Conservation (phyloP, 2,113 vertebrate species). For the Thamnophis sirtalis region DNA sequence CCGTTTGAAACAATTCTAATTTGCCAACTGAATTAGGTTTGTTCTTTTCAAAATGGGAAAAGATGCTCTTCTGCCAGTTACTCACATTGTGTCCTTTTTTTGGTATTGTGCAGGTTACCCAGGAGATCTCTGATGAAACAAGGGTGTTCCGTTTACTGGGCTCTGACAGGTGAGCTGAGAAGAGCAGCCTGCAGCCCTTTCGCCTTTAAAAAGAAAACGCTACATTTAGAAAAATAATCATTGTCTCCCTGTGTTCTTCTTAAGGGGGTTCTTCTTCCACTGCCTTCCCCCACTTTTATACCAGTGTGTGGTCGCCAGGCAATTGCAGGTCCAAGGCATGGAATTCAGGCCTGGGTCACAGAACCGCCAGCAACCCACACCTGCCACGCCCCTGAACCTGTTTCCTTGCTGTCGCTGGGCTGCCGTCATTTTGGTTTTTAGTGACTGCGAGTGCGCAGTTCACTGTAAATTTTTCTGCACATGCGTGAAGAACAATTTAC, state of each 20-base stretch:
- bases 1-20: neutral
- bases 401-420: too few species aligned
- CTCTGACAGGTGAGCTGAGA: slow-evolving; percentile 87
- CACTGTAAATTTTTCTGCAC: too few species aligned
- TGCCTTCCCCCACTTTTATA: too few species aligned
- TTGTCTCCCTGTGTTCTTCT: too few species aligned
- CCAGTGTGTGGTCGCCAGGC: neutral
- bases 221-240: neutral
- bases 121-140: slow-evolving; percentile 96
- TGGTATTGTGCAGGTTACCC: slow-evolving; percentile 82
- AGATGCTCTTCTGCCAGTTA: neutral
- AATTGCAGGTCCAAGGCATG: too few species aligned
- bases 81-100: neutral
- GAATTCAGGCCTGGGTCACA: too few species aligned
- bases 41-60: neutral
- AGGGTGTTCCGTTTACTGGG: slow-evolving; percentile 92
- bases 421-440: too few species aligned
- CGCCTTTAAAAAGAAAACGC: slow-evolving; percentile 26
- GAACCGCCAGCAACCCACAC: too few species aligned
- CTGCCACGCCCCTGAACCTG: too few species aligned
- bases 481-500: too few species aligned
- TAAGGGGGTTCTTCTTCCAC: neutral
- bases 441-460: too few species aligned
- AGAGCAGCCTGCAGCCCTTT: neutral
- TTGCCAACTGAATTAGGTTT: too few species aligned